Base-by-base conservation (phyloP, 1,140 invertebrate genomes). In the Mactra quadrangularis region DNA sequence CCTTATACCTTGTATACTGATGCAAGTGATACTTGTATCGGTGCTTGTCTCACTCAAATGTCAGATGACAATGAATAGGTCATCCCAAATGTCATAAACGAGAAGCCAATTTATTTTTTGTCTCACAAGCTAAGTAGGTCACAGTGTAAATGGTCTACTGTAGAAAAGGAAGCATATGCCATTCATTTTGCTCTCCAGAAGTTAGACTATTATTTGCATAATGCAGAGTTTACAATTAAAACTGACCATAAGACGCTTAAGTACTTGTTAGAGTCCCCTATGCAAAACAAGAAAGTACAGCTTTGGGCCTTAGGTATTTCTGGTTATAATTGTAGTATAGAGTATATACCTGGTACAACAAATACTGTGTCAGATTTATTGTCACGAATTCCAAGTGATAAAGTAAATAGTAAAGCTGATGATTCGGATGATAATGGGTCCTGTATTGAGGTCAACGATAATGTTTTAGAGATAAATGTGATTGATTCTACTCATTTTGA, bases 201-300 rank as follows among this genome's bases (percentile, higher is more conserved):
- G 59, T 84, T 88, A 19, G 33, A 85, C n/a, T n/a, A n/a, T n/a
- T n/a, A n/a, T n/a, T n/a, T n/a, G n/a, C n/a, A n/a, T n/a, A n/a
- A n/a, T n/a, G 35, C 74, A 6, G n/a, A 82, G 17, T 89, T 89
- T 41, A 55, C 25, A 0, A 68, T 90, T 0, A 72, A 59, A 22
- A 47, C 25, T 38, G 64, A 72, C n/a, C 70, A 72, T 38, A 31
- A 38, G n/a, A 47, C 70, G 1, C 22, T 72, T 6, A 33, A 38
- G 22, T 72, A 72, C 33, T 33, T 72, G 17, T 22, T 55, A 3
- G 47, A 72, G 1, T 72, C 70, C 7, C 47, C 70, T 35, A 82
- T 86, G 52, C 74, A 86, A 78, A 89, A 87, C 31, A 79, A 83
- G 50, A 88, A 88, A 25, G 76, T 87, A 11, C 83, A 86, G 35